These are phyloP conservation scores for Stictocephala bisonia DNA, from an alignment of 2,888 invertebrate genomes.

Conservation along the genomic window DNA sequence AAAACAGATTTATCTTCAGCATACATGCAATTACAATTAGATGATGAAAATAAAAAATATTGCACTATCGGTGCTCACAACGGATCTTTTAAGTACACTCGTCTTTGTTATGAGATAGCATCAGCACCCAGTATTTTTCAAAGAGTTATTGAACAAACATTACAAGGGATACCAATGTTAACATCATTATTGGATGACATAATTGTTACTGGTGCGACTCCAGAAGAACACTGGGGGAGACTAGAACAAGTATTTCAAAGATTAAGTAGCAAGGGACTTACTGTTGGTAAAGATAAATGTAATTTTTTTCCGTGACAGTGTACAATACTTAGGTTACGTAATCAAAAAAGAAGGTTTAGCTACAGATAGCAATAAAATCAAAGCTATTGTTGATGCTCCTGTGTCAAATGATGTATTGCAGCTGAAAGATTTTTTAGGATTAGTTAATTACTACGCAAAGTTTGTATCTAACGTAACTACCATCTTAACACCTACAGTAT, in stretches of 20 bases:
- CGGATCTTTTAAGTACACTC: no score
- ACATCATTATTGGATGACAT: no score
- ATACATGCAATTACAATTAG: no score
- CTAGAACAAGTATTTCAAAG: not conserved
- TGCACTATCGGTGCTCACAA: constrained; percentile 62
- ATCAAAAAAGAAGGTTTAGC: not conserved
- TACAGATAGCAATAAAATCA: not conserved
- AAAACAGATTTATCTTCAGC: constrained; percentile 59
- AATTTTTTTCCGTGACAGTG: not conserved
- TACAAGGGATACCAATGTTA: no score
- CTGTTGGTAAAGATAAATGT: not conserved
- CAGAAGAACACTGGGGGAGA: constrained; percentile 59
- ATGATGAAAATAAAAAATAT: constrained; percentile 62
- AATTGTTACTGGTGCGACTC: no score
- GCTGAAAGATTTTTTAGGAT: constrained; percentile 10
- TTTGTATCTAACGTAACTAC: not conserved
- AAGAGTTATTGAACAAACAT: no score
- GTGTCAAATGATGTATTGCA: constrained; percentile 5
- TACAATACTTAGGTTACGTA: not conserved
- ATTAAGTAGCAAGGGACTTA: not conserved
- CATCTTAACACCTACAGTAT: constrained; percentile 18
- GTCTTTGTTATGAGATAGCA: no score
- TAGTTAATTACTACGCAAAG: constrained; percentile 15
- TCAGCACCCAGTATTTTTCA: no score
- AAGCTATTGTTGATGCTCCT: constrained; percentile 11